These are phyloP conservation scores for Euclidia mi DNA, from an alignment of 2,888 invertebrate genomes.

Conservation along the genomic window DNA sequence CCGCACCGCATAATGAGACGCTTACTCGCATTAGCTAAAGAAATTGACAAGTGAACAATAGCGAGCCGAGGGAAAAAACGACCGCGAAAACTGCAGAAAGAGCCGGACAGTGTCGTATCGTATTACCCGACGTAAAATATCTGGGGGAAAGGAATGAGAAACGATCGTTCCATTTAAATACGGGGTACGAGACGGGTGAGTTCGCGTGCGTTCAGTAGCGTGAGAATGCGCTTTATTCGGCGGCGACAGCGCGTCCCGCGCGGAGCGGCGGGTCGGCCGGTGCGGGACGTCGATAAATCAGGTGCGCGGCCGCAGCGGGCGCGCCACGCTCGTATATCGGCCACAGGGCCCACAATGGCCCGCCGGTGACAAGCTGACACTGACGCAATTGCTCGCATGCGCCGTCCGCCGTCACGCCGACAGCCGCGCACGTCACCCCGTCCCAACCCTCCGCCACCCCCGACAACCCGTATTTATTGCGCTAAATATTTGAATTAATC, in stretches of 20 bases:
- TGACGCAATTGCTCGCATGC: constrained; percentile 86
- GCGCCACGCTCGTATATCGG: constrained; percentile 76
- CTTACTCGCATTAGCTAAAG: constrained; percentile 90
- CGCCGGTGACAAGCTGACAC: constrained; percentile 82
- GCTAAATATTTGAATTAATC: constrained; percentile 90
- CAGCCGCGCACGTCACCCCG: constrained; percentile 68
- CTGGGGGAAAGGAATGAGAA: constrained; percentile 89
- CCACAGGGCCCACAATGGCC: constrained; percentile 81
- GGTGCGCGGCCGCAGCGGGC: constrained; percentile 74
- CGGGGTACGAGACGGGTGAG: constrained; percentile 81
- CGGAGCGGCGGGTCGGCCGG: constrained; percentile 47
- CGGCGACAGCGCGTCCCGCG: constrained; percentile 79
- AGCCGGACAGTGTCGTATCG: constrained; percentile 90
- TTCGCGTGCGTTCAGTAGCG: constrained; percentile 89
- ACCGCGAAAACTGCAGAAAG: constrained; percentile 86
- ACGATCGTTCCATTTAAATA: constrained; percentile 88
- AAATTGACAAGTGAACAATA: constrained; percentile 90
- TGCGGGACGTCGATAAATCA: constrained; percentile 87
- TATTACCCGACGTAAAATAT: constrained; percentile 90
- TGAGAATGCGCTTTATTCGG: constrained; percentile 89
- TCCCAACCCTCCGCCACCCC: constrained; percentile 61
- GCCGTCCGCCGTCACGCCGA: constrained; percentile 73
- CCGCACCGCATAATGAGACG: constrained; percentile 90
- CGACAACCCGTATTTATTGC: constrained; percentile 83
- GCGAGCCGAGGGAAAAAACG: constrained; percentile 83